These are phyloP conservation scores for Pectinophora gossypiella DNA, from an alignment of 1,140 invertebrate species.

Conservation along the genomic window DNA sequence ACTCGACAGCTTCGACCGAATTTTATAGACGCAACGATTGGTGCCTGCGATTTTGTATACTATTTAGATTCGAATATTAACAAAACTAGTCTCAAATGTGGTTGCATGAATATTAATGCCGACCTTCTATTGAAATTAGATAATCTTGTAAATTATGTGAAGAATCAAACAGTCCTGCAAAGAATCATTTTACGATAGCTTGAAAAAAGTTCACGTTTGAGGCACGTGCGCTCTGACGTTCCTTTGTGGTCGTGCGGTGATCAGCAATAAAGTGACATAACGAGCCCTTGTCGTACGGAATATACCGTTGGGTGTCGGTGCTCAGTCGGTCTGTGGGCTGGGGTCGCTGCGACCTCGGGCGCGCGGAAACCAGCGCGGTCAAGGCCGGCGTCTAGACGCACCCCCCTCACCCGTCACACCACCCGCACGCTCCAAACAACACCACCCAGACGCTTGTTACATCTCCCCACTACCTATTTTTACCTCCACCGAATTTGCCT, in stretches of 20 bases:
- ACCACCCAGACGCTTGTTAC: conserved; percentile 12
- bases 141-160: too few species aligned
- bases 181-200: too few species aligned
- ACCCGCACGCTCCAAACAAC: conserved; percentile 13
- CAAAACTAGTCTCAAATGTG: too few species aligned
- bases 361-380: conserved; percentile 67
- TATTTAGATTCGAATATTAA: too few species aligned
- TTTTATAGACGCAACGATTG: conserved; percentile 20
- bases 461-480: conserved; percentile 48
- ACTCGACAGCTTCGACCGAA: conserved; percentile 44
- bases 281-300: not conserved
- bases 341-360: conserved; percentile 48
- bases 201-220: too few species aligned
- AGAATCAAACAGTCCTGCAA: too few species aligned
- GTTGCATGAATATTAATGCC: too few species aligned
- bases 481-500: conserved; percentile 52
- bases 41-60: not conserved
- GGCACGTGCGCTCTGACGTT: too few species aligned
- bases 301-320: not conserved
- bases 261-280: not conserved
- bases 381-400: conserved; percentile 69
- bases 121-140: too few species aligned
- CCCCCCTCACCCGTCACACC: conserved; percentile 31
- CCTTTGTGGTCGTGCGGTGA: too few species aligned
- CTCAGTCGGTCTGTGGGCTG: conserved; percentile 55